phyloP scores from a whole-genome alignment of 1,140 invertebrate species.

The Agraylea sexmaculata region DNA sequence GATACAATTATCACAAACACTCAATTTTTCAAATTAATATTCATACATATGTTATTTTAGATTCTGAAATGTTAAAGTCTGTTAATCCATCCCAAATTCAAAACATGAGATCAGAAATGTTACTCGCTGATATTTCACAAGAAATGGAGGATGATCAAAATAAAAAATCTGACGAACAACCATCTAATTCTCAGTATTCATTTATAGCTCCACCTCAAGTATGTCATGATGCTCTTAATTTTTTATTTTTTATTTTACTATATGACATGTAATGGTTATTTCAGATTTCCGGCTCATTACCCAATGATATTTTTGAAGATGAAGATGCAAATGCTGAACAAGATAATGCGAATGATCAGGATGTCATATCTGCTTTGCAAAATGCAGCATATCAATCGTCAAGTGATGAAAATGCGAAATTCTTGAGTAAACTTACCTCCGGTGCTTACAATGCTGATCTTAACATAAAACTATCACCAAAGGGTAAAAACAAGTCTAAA shows the following conservation, averaged over 20 bases:
- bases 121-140: too few relatives aligned
- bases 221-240: neutral
- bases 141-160: too few relatives aligned
- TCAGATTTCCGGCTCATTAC: constrained; percentile 13
- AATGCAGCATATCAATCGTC: constrained; percentile 16
- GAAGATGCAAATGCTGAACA: constrained; percentile 19
- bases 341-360: constrained; percentile 13
- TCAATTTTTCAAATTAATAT: too few relatives aligned
- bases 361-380: constrained; percentile 21
- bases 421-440: constrained; percentile 10
- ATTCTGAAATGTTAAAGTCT: too few relatives aligned
- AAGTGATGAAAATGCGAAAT: constrained; percentile 3
- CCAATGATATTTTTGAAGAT: constrained; percentile 17
- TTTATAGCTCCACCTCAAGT: constrained; percentile 1
- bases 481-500: constrained; percentile 13
- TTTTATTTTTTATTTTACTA: too few relatives aligned
- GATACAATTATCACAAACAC: too few relatives aligned
- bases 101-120: too few relatives aligned
- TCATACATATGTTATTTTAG: too few relatives aligned
- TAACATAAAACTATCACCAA: constrained; percentile 26
- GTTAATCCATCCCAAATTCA: too few relatives aligned
- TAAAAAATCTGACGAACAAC: too few relatives aligned
- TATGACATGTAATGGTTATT: constrained; percentile 9
- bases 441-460: constrained; percentile 25
- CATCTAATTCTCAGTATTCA: too few relatives aligned